Evolutionary conservation across 2,113 vertebrate species (phyloP).

Genomic region (Myiopsitta monachus): DNA sequence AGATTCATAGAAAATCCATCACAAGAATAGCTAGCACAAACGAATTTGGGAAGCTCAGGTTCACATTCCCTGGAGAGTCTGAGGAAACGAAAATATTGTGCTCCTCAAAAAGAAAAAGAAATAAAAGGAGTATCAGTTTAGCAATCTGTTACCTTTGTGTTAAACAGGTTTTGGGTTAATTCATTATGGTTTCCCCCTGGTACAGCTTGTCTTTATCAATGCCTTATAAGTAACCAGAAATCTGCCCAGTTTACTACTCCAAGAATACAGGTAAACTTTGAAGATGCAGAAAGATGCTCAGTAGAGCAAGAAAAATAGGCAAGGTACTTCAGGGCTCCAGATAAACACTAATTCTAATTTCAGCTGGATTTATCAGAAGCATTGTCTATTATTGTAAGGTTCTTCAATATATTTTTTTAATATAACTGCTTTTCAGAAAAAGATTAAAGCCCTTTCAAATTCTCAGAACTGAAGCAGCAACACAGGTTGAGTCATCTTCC

Average conservation of each 20-base stretch:
- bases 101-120: neutral
- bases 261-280: neutral
- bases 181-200: neutral
- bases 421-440: slow-evolving; percentile 38
- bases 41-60: neutral
- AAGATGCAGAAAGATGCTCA: neutral
- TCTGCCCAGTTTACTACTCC: neutral
- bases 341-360: slow-evolving; percentile 1
- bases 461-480: slow-evolving; percentile 46
- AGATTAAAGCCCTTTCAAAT: slow-evolving; percentile 34
- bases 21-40: slow-evolving; percentile 10
- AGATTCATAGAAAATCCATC: slow-evolving; percentile 3
- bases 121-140: neutral
- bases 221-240: neutral
- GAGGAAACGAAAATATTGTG: neutral
- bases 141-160: neutral
- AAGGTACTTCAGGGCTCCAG: neutral
- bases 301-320: neutral
- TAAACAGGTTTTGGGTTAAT: neutral
- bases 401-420: neutral
- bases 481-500: slow-evolving; percentile 61
- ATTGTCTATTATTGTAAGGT: neutral
- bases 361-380: slow-evolving; percentile 12
- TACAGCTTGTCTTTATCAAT: neutral
- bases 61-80: neutral